Evolutionary conservation across 2,888 invertebrate species (phyloP), one percentile per base, ranked within the genome.

Genomic region (Thymelicus acteon): DNA sequence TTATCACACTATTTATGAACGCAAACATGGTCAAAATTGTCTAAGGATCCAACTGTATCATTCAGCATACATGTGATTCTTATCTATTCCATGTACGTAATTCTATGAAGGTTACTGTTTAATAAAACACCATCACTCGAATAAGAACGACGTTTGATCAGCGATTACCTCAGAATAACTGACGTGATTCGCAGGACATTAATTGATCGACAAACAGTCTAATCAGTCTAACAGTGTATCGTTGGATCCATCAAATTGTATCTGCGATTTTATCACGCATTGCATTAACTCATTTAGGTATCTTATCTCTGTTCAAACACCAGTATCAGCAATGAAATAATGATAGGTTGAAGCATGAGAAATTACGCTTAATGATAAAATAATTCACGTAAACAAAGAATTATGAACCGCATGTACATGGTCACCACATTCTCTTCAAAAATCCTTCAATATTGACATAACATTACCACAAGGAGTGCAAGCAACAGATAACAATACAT

Each of bases 251-350:
- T 64, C 64, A 40, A 24, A 64, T 24, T 69, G 54, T 70, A 48
- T 65, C 64, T 52, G 49, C 57, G 65, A 71, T 39, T 49, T 71
- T 71, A 71, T 65, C 71, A 15, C 52, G 6, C 60, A 64, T 70
- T 70, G 65, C 65, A 71, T 71, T 60, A 71, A 65, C 60, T 65
- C 70, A 71, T 71, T 71, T 49, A 60, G 65, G 65, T 71, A 71
- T 71, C 65, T 71, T 60, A 71, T 71, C 71, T 19, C 24, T 60
- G 49, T 70, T 58, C 40, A 70, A 70, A 64, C 48, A 64, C 40
- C 49, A 44, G 7, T 65, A 60, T 44, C 54, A 44, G 64, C 58
- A 71, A 60, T 60, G 65, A 65, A 65, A 71, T 66, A 15, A 60
- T 39, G 48, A 60, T 65, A 47, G 44, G 54, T 71, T 71, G 44